Conservation (phyloP, 2,797 vertebrate genomes). For the Spea hammondii region DNA sequence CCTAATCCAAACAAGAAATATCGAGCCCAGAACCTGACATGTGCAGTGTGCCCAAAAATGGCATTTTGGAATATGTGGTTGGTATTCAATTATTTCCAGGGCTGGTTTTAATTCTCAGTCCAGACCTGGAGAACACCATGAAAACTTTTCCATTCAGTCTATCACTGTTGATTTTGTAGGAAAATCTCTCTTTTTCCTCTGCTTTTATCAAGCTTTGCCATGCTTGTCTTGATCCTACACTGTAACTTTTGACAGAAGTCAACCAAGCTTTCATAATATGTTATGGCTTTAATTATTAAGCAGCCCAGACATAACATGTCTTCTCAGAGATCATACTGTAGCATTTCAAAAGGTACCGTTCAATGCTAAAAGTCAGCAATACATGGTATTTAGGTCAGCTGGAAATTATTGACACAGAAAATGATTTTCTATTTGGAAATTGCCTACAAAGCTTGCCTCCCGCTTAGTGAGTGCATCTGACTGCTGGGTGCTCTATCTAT, state of each 20-base stretch:
- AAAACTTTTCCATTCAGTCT: too few species aligned
- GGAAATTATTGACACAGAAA: constrained; percentile 35
- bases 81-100: too few species aligned
- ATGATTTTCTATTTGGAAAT: constrained; percentile 19
- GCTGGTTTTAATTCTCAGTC: too few species aligned
- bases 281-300: constrained; percentile 20
- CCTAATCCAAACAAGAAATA: too few species aligned
- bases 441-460: constrained; percentile 27
- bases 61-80: too few species aligned
- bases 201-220: too few species aligned
- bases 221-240: too few species aligned
- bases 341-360: constrained; percentile 16
- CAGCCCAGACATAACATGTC: not conserved
- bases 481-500: not conserved
- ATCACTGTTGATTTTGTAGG: too few species aligned
- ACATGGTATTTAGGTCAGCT: constrained; percentile 40
- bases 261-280: constrained; percentile 4
- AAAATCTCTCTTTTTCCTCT: too few species aligned
- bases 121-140: too few species aligned
- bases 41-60: too few species aligned
- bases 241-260: not conserved
- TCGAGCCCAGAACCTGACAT: too few species aligned
- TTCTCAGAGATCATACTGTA: not conserved
- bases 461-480: not conserved
- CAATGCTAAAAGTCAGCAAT: not conserved